Percentiles rank a stretch among this genome's conserved stretches.
phyloP scores from a whole-genome alignment of 1,140 invertebrate species.

The Aphelenchoides avenae region DNA sequence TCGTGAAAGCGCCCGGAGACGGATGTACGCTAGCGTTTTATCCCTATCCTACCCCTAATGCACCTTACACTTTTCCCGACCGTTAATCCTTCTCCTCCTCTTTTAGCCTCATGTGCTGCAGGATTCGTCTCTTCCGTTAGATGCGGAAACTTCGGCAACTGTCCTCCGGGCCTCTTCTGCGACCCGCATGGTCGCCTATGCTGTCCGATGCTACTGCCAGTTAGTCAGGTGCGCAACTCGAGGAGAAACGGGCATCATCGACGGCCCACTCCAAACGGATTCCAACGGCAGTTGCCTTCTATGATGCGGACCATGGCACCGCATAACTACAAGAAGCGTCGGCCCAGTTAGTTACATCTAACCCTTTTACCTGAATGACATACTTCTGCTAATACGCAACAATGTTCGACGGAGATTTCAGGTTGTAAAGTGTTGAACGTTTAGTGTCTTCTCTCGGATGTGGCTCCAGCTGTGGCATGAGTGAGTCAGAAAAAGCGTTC shows the following conservation, averaged over 20 bases:
- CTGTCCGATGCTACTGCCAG: slow-evolving; percentile 49
- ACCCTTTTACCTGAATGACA: background rate
- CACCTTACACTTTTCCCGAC: slow-evolving; percentile 1
- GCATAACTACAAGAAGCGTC: background rate
- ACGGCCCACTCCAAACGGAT: slow-evolving; percentile 8
- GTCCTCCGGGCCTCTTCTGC: slow-evolving; percentile 53
- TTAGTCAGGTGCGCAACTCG: too few relatives aligned
- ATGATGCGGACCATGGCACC: background rate
- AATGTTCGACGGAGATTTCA: background rate
- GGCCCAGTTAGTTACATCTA: background rate
- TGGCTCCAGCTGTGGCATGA: too few relatives aligned
- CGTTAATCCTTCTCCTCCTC: too few relatives aligned
- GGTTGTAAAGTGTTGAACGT: too few relatives aligned
- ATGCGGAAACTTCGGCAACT: slow-evolving; percentile 36
- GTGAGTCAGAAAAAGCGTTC: too few relatives aligned
- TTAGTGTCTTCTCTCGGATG: too few relatives aligned
- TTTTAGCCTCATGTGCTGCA: slow-evolving; percentile 51
- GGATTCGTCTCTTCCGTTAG: slow-evolving; percentile 46
- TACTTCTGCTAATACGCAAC: background rate
- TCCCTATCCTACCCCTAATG: slow-evolving; percentile 3
- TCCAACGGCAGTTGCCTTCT: background rate
- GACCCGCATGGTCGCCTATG: slow-evolving; percentile 40
- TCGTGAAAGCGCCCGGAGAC: slow-evolving; percentile 48
- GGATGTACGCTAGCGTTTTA: slow-evolving; percentile 37
- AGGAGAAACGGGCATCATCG: slow-evolving; percentile 20